A percentile compares a stretch with the other conserved stretches of the same genome.
These are phyloP conservation scores for Trogon melanurus DNA, from an alignment of 2,113 vertebrate genomes.

Conservation along the genomic window DNA sequence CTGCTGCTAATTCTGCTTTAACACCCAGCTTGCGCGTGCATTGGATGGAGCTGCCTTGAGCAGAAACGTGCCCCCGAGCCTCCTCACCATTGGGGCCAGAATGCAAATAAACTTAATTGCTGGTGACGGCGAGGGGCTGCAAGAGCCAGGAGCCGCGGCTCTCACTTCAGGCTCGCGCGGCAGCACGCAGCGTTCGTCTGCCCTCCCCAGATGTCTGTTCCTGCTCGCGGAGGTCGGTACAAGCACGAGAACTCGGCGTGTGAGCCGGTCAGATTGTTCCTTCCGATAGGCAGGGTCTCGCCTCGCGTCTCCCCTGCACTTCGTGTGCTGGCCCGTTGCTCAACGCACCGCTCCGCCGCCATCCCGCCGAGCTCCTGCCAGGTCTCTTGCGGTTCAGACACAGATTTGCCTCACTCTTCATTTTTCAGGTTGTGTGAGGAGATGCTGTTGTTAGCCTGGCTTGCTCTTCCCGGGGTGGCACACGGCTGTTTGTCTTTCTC, in stretches of 20 bases:
- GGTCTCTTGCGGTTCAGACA: rapidly evolving
- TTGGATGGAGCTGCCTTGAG: background rate
- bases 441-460: background rate
- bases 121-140: background rate
- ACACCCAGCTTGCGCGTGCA: background rate
- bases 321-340: background rate
- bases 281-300: background rate
- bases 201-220: background rate
- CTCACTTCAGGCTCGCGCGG: background rate
- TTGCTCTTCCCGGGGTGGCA: background rate
- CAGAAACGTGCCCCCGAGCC: background rate
- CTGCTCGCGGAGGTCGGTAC: background rate
- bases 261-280: background rate
- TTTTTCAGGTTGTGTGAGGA: background rate
- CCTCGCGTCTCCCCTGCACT: background rate
- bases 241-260: background rate
- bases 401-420: background rate
- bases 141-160: background rate
- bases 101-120: background rate
- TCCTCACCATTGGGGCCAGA: background rate
- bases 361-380: background rate
- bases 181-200: background rate
- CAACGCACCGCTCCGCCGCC: background rate
- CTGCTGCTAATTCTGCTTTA: background rate
- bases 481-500: background rate